Base-by-base conservation (phyloP, 2,113 vertebrate species). In the Gallinago paraguaiae region DNA sequence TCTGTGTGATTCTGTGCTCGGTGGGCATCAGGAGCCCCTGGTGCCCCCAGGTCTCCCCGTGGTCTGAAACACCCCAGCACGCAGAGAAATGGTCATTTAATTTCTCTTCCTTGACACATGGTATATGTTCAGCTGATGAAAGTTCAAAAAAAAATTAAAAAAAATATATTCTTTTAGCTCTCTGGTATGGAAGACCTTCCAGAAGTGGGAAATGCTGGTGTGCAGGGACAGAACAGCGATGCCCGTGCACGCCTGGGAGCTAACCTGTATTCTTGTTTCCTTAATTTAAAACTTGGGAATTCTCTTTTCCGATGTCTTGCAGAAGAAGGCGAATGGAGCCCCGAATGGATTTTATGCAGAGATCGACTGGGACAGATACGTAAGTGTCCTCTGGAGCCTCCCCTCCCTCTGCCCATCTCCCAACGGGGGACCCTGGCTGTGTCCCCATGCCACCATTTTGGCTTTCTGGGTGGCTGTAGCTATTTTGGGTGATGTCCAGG, bases 281-380 rank as follows among this genome's bases (percentile, higher is more conserved):
- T 68, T 25, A 3, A 4, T 53, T 63, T 23, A 45, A 93, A 75
- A 19, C 19, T 3, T 0, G 51, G 88, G n/a, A 53, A 75, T 63
- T 70, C 71, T 94, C 39, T 92, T 92, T 96, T 97, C 82, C 53
- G 13, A 54, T 97, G 92, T 97, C 63, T 97, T 96, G 65, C 96
- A 99, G 99, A 99, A 99, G 98, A 99, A 99, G 97, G 97, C 98
- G 14, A 99, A 99, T 4, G 99, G 99, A 24, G 99, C 99, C 57
- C 99, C 99, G 1, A 99, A 99, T 93, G 99, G 99, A 93, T 99
- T 99, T 97, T 99, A 99, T 24, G 99, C 99, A 1, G 99, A 99
- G 97, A 99, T 99, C 50, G 99, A 99, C 98, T 99, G 99, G 99
- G 99, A 99, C 97, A 98, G 99, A 99, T 99, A 99, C 3, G 99